A percentile compares a stretch with the other conserved stretches of the same genome.
phyloP scores from a whole-genome alignment of 1,140 invertebrate species.

The Danaus plexippus region DNA sequence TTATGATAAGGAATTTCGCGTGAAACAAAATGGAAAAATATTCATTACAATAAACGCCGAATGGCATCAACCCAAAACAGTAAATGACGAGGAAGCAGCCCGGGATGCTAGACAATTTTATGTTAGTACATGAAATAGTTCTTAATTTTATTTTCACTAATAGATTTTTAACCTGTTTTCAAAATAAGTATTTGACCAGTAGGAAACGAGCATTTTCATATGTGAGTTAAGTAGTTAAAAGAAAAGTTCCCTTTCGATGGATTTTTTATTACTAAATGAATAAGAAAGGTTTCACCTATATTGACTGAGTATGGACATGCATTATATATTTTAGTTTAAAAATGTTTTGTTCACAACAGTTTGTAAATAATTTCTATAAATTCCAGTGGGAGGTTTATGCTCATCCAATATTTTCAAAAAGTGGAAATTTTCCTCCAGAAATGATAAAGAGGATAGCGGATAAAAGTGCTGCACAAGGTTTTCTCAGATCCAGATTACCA shows the following conservation, averaged over 20 bases:
- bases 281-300: too few relatives aligned
- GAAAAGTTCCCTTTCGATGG: too few relatives aligned
- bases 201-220: too few relatives aligned
- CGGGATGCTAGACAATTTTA: constrained; percentile 11
- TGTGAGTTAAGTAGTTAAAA: too few relatives aligned
- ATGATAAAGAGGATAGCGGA: constrained; percentile 68
- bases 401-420: constrained; percentile 71
- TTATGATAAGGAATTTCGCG: constrained; percentile 62
- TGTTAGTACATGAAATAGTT: constrained; percentile 2
- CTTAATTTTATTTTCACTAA: too few relatives aligned
- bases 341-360: background rate
- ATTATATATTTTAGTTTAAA: too few relatives aligned
- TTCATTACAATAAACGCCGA: constrained; percentile 66
- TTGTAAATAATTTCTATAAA: background rate
- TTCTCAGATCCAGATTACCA: constrained; percentile 48
- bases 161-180: too few relatives aligned
- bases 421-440: constrained; percentile 73
- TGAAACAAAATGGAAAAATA: constrained; percentile 49
- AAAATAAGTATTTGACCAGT: too few relatives aligned
- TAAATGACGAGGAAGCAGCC: constrained; percentile 8
- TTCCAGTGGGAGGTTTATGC: constrained; percentile 39
- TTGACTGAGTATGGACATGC: too few relatives aligned
- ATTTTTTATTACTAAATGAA: too few relatives aligned
- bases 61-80: constrained; percentile 62
- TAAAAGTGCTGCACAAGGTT: constrained; percentile 65